Percentiles rank a stretch among this genome's conserved stretches.
Evolutionary conservation across 2,888 invertebrate species (phyloP).

Genomic region (Lasioglossum marginatum): DNA sequence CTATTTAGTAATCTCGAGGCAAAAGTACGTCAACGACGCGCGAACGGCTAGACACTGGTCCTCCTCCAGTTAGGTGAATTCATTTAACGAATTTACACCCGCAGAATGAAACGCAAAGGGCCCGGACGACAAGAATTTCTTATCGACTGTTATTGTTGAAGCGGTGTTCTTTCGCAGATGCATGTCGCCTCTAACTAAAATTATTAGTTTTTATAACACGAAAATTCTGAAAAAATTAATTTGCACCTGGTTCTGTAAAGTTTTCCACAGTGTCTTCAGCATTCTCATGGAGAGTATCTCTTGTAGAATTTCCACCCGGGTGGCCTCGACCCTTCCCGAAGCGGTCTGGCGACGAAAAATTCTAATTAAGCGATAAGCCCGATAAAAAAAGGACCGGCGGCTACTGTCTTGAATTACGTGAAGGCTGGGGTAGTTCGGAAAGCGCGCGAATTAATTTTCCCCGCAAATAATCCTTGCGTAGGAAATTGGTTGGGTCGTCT

Average conservation of each 20-base stretch:
- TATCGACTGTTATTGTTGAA: background rate
- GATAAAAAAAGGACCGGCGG: constrained; percentile 20
- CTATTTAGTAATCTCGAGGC: constrained; percentile 52
- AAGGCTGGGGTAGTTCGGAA: constrained; percentile 28
- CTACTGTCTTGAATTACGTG: constrained; percentile 27
- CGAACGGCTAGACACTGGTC: constrained; percentile 10
- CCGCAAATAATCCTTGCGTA: constrained; percentile 68
- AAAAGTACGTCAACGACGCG: constrained; percentile 25
- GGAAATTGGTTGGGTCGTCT: constrained; percentile 72
- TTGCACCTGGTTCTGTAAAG: background rate
- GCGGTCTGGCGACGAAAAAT: constrained; percentile 32
- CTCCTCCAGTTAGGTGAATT: constrained; percentile 45
- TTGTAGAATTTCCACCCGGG: background rate
- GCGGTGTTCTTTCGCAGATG: too few species aligned
- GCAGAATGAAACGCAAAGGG: background rate
- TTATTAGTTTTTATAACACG: too few species aligned
- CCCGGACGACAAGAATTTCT: background rate
- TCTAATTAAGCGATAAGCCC: constrained; percentile 41
- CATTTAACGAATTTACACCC: constrained; percentile 48
- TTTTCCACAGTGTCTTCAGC: background rate
- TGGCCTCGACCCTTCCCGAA: background rate
- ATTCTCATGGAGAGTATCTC: background rate
- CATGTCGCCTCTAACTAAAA: too few species aligned
- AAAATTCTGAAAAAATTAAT: background rate
- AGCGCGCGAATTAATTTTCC: constrained; percentile 70